Percentiles rank a stretch among this genome's conserved stretches.
These are phyloP conservation scores for Papilio glaucus DNA, from an alignment of 1,140 invertebrate species.

Conservation along the genomic window DNA sequence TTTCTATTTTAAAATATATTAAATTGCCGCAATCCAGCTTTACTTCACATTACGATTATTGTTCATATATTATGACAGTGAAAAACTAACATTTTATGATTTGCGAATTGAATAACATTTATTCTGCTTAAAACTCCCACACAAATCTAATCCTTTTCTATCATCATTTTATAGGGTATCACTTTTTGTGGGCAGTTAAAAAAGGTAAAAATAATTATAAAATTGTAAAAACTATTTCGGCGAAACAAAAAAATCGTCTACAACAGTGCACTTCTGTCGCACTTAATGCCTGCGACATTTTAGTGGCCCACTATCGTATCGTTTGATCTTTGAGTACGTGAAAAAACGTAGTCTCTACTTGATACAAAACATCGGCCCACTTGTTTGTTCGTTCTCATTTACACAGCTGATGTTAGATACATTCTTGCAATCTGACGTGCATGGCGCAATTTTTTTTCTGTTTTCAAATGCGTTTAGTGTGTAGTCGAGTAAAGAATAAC, in stretches of 20 bases:
- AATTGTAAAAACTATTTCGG: neutral
- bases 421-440: conserved; percentile 27
- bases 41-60: too few species aligned
- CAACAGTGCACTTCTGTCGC: neutral
- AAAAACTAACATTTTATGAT: too few species aligned
- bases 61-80: too few species aligned
- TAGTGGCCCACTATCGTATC: conserved; percentile 20
- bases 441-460: neutral
- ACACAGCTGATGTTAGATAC: conserved; percentile 21
- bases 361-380: neutral
- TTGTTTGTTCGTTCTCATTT: conserved; percentile 25
- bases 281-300: conserved; percentile 14
- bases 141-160: too few species aligned
- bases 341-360: conserved; percentile 15
- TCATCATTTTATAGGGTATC: too few species aligned
- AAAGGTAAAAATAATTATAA: neutral
- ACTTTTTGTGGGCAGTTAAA: too few species aligned
- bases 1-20: too few species aligned
- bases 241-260: conserved; percentile 1
- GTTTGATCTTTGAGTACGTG: conserved; percentile 22
- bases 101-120: too few species aligned
- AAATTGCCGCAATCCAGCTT: too few species aligned
- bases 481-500: too few species aligned
- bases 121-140: too few species aligned
- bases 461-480: too few species aligned